A percentile compares a stretch with the other conserved stretches of the same genome.
phyloP scores from a whole-genome alignment of 2,113 vertebrate genomes.

The Dolichallabes microphthalmus region DNA sequence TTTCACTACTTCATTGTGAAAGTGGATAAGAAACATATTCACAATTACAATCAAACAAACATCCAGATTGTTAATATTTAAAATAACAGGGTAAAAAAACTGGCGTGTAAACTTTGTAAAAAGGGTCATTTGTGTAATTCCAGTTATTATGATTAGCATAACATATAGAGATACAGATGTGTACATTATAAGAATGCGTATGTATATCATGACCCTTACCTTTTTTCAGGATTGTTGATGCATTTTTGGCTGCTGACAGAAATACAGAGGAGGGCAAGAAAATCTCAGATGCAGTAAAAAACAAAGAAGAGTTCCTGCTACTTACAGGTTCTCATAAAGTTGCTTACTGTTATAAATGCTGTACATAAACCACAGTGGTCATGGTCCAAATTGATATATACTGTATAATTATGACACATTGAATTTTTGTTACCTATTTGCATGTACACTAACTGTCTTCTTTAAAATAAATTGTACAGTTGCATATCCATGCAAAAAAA shows the following conservation, averaged over 20 bases:
- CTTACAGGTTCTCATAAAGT: background rate
- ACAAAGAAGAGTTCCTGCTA: background rate
- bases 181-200: background rate
- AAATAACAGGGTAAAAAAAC: background rate
- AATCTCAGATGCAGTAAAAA: background rate
- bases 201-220: background rate
- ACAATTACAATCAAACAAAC: background rate
- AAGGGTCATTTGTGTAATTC: background rate
- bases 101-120: background rate
- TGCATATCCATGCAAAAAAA: too few relatives aligned
- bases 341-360: background rate
- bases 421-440: too few relatives aligned
- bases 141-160: background rate
- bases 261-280: background rate
- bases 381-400: too few relatives aligned
- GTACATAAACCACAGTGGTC: background rate
- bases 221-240: slow-evolving; percentile 22
- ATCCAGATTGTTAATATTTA: too few relatives aligned
- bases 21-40: too few relatives aligned
- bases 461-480: too few relatives aligned
- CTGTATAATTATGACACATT: too few relatives aligned
- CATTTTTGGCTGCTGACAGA: background rate
- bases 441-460: too few relatives aligned
- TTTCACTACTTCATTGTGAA: too few relatives aligned
- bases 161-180: background rate